phyloP scores from a whole-genome alignment of 2,113 vertebrate species.

The Brevimyrus niger region DNA sequence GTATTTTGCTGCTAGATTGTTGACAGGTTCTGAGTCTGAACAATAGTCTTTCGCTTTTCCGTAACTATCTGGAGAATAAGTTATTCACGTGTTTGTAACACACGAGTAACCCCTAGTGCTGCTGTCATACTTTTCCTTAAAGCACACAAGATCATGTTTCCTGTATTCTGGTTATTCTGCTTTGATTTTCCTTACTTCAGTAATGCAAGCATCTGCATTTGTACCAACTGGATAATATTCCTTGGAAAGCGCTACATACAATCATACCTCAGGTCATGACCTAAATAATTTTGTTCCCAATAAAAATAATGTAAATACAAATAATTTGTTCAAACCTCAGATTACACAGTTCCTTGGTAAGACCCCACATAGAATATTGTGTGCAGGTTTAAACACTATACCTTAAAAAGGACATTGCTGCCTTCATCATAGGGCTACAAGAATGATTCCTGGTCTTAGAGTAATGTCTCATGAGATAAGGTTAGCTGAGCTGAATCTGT shows the following conservation, averaged over 20 bases:
- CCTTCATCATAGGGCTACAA: too few species aligned
- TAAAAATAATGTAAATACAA: too few species aligned
- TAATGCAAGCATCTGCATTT: not conserved
- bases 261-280: too few species aligned
- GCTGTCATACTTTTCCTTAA: not conserved
- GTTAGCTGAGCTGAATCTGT: too few species aligned
- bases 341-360: too few species aligned
- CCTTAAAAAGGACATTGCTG: too few species aligned
- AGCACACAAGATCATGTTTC: not conserved
- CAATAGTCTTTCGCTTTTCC: not conserved
- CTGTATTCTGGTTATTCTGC: not conserved
- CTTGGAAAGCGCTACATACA: not conserved
- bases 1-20: not conserved
- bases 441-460: too few species aligned
- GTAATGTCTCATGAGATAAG: too few species aligned
- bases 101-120: not conserved
- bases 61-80: not conserved
- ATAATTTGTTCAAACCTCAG: too few species aligned
- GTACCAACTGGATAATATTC: not conserved
- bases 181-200: not conserved
- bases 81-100: not conserved
- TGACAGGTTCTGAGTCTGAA: not conserved
- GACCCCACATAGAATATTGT: too few species aligned
- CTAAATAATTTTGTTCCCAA: too few species aligned
- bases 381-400: too few species aligned